phyloP scores from a whole-genome alignment of 2,113 vertebrate genomes.

The Spea bombifrons region DNA sequence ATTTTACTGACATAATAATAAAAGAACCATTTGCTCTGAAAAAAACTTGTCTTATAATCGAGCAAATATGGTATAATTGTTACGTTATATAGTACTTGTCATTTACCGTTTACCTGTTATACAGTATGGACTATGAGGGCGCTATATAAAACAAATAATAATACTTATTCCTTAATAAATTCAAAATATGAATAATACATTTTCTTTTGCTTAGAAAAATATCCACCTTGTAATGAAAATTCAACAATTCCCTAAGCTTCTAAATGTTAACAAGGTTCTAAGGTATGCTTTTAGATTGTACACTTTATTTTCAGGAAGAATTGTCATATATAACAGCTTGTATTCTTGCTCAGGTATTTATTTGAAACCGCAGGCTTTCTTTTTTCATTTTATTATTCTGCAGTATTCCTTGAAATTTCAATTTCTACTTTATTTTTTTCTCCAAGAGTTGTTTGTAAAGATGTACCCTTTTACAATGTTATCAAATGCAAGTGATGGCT shows the following conservation, averaged over 20 bases:
- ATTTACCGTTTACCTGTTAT: no score
- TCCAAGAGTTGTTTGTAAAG: slow-evolving; percentile 15
- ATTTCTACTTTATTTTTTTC: slow-evolving; percentile 12
- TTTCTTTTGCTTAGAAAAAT: no score
- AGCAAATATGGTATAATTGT: no score
- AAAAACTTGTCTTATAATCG: no score
- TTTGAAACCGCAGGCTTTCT: neutral
- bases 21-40: no score
- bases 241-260: neutral
- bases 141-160: no score
- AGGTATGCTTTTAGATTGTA: neutral
- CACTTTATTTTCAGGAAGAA: neutral
- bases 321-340: neutral
- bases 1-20: no score
- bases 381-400: slow-evolving; percentile 1
- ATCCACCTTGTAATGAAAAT: no score
- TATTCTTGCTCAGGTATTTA: neutral
- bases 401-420: neutral
- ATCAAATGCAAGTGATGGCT: slow-evolving; percentile 32
- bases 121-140: no score
- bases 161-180: no score
- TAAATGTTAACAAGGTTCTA: neutral
- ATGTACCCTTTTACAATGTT: slow-evolving; percentile 26
- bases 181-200: no score
- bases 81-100: no score